Conservation (phyloP, 2,113 vertebrate species). For the Crotalus tigris region DNA sequence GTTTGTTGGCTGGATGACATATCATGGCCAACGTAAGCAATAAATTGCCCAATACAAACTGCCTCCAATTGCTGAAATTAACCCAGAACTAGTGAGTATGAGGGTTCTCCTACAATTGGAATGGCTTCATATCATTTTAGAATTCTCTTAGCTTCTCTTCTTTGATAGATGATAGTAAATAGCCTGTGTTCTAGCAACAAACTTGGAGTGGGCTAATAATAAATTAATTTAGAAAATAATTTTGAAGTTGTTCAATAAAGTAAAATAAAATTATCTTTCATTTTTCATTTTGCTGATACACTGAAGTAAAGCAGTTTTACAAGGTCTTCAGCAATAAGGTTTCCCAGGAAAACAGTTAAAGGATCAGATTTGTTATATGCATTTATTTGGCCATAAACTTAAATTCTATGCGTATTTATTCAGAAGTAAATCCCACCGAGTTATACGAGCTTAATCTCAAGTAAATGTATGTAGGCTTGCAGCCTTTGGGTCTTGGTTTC, state of each 20-base stretch:
- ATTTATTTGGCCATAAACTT: neutral
- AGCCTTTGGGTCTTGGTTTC: neutral
- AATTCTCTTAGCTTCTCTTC: neutral
- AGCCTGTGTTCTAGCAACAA: neutral
- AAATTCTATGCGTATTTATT: neutral
- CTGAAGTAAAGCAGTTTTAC: neutral
- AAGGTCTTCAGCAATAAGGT: neutral
- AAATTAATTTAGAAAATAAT: neutral
- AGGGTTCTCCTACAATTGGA: too few species aligned
- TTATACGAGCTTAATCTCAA: neutral
- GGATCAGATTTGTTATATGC: neutral
- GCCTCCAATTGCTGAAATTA: neutral
- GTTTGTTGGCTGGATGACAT: neutral
- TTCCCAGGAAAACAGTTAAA: neutral
- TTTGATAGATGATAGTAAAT: neutral
- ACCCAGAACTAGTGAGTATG: neutral
- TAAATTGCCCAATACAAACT: neutral
- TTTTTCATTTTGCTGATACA: neutral
- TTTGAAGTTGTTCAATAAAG: neutral
- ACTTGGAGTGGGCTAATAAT: neutral
- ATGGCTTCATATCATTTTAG: neutral
- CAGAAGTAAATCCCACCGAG: neutral
- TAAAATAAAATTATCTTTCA: neutral
- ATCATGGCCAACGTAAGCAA: neutral
- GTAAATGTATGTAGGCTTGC: neutral